Conservation (phyloP, 2,797 vertebrate genomes). For the Gallinago stenura region DNA sequence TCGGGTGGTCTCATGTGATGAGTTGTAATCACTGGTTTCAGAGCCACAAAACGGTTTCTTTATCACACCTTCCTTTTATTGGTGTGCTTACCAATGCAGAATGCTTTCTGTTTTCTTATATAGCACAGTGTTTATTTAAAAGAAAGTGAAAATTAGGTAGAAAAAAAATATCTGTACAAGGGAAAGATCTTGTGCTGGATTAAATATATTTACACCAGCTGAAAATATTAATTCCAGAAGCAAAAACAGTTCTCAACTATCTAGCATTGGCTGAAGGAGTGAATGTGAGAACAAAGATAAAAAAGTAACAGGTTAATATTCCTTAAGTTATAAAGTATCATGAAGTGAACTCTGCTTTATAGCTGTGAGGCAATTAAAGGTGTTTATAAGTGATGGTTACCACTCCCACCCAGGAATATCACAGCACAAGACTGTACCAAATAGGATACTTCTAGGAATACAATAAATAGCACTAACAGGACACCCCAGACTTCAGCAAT, state of each 20-base stretch:
- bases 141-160: not conserved
- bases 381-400: not conserved
- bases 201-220: not conserved
- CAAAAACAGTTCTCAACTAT: not conserved
- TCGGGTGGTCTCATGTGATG: conserved; percentile 58
- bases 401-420: not conserved
- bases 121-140: not conserved
- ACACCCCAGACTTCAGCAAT: not conserved
- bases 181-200: not conserved
- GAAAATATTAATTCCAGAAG: not conserved
- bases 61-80: conserved; percentile 23
- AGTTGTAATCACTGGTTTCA: conserved; percentile 21
- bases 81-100: not conserved
- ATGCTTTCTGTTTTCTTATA: not conserved
- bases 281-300: not conserved
- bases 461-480: not conserved
- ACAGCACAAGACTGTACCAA: not conserved
- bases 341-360: not conserved
- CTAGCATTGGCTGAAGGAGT: not conserved
- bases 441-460: not conserved
- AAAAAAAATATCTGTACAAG: not conserved
- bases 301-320: not conserved
- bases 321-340: not conserved
- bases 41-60: not conserved
- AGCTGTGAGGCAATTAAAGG: not conserved